phyloP scores from a whole-genome alignment of 2,888 invertebrate genomes.

The Spodoptera littoralis region DNA sequence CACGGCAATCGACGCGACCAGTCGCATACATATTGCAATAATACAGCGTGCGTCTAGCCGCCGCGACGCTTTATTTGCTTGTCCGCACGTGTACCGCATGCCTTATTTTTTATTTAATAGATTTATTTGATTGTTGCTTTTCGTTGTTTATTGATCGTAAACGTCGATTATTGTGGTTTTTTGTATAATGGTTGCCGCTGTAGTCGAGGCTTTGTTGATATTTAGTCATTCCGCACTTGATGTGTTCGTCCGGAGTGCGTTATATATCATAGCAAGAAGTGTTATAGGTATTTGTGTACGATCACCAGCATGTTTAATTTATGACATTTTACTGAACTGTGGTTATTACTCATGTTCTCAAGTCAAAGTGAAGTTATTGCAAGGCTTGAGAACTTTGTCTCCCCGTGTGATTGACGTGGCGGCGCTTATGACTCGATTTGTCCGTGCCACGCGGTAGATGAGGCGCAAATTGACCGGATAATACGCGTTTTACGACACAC shows the following conservation, averaged over 20 bases:
- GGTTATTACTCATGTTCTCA: constrained; percentile 13
- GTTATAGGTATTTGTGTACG: neutral
- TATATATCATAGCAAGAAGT: neutral
- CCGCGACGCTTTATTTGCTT: constrained; percentile 63
- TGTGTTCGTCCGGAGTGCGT: neutral
- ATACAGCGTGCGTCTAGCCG: constrained; percentile 65
- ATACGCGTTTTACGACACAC: constrained; percentile 19
- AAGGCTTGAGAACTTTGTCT: constrained; percentile 5
- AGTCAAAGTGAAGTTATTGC: constrained; percentile 3
- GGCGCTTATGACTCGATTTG: constrained; percentile 24
- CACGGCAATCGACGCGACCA: constrained; percentile 59
- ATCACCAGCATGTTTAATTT: neutral
- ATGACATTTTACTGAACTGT: constrained; percentile 1
- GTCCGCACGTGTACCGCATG: constrained; percentile 64
- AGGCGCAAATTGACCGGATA: constrained; percentile 23
- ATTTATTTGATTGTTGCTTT: constrained; percentile 49
- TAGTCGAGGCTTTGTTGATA: constrained; percentile 2
- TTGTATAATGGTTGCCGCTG: constrained; percentile 10
- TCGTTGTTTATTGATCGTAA: constrained; percentile 48
- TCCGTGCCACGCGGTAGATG: constrained; percentile 16
- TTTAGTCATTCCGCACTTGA: constrained; percentile 1
- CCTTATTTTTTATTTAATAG: constrained; percentile 54
- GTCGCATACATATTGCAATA: constrained; percentile 65
- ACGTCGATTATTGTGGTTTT: constrained; percentile 27
- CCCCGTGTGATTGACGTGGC: constrained; percentile 2